phyloP scores from a whole-genome alignment of 2,113 vertebrate genomes.

The Paradisaea rubra region DNA sequence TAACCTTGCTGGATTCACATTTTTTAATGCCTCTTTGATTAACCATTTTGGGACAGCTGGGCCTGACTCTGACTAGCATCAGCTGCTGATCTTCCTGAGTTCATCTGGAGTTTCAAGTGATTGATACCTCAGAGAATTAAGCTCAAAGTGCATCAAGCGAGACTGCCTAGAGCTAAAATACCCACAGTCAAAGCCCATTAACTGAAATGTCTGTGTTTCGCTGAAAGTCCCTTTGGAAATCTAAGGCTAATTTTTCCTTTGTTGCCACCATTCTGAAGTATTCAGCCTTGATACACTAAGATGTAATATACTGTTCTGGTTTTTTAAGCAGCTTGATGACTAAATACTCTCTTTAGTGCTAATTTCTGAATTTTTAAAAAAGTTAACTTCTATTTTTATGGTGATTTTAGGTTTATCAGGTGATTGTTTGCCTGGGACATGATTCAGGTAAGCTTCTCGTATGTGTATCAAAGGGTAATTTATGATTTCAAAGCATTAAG shows the following conservation, averaged over 20 bases:
- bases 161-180: neutral
- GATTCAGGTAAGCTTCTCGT: neutral
- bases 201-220: neutral
- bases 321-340: neutral
- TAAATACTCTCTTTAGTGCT: neutral
- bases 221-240: neutral
- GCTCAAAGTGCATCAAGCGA: neutral
- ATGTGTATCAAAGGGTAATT: neutral
- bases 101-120: neutral
- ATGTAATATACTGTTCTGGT: neutral
- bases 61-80: neutral
- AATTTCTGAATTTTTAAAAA: neutral
- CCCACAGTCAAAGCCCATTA: neutral
- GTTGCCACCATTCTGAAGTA: neutral
- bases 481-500: neutral
- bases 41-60: neutral
- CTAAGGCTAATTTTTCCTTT: neutral
- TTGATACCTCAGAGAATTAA: constrained; percentile 4
- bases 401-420: neutral
- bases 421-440: neutral
- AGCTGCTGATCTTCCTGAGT: neutral
- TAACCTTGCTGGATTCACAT: neutral
- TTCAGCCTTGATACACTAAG: neutral
- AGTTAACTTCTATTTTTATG: neutral
- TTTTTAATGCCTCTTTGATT: neutral